Conservation (phyloP, 53 echinoderm and acorn worm genomes). For the Arbacia lixula region DNA sequence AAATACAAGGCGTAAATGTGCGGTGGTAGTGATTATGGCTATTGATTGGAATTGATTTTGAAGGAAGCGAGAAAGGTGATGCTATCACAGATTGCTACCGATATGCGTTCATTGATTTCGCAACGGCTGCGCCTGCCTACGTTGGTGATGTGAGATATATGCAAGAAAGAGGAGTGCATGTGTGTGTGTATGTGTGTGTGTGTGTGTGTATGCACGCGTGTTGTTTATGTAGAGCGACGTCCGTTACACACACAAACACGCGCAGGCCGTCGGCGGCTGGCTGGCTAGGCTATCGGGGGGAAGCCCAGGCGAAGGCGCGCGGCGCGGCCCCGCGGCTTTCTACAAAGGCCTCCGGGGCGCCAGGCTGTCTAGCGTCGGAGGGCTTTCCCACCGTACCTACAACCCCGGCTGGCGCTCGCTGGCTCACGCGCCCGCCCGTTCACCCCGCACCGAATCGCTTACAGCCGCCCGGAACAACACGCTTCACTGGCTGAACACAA, state of each 20-base stretch:
- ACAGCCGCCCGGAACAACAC: constrained; percentile 5
- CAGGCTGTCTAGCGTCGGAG: constrained; percentile 21
- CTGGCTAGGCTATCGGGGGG: constrained; percentile 19
- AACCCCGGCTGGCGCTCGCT: no score
- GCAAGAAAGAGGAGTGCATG: no score
- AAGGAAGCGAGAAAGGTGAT: constrained; percentile 18
- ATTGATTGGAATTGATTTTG: constrained; percentile 26
- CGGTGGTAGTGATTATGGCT: constrained; percentile 22
- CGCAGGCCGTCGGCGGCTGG: no score
- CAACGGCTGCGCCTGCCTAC: no score
- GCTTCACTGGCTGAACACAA: not conserved
- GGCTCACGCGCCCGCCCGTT: not conserved
- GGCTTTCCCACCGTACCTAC: constrained; percentile 28
- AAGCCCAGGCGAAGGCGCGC: not conserved
- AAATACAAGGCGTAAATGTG: constrained; percentile 24
- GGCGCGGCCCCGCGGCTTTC: constrained; percentile 19
- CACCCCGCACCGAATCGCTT: constrained; percentile 13
- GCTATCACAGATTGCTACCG: constrained; percentile 17
- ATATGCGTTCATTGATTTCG: constrained; percentile 14
- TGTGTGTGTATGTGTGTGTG: no score
- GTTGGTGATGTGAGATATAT: no score
- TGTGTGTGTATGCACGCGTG: constrained; percentile 14
- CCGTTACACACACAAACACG: constrained; percentile 2
- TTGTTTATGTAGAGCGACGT: not conserved
- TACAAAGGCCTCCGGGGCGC: constrained; percentile 31